These are phyloP conservation scores for Notolabrus celidotus DNA, from an alignment of 2,797 vertebrate species.

Conservation along the genomic window DNA sequence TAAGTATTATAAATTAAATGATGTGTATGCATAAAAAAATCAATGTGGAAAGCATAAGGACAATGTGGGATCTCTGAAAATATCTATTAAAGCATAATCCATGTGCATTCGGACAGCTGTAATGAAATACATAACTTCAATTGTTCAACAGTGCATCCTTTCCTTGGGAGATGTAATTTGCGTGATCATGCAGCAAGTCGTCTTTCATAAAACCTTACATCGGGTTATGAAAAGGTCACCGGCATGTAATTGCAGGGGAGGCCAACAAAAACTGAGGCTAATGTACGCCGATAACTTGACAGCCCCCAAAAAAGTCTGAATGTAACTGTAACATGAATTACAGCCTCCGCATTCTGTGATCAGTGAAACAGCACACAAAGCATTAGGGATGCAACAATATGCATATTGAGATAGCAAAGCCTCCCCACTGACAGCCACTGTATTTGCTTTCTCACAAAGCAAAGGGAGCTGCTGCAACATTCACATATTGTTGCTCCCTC, in stretches of 20 bases:
- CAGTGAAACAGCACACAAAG: slow-evolving; percentile 65
- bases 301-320: slow-evolving; percentile 54
- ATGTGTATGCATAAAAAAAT: slow-evolving; percentile 4
- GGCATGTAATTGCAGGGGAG: slow-evolving; percentile 50
- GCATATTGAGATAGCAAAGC: slow-evolving; percentile 61
- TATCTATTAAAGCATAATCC: not conserved
- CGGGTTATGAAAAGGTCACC: slow-evolving; percentile 47
- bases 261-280: slow-evolving; percentile 44
- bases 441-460: slow-evolving; percentile 53
- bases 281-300: slow-evolving; percentile 56
- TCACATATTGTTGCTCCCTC: slow-evolving; percentile 42
- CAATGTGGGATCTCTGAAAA: not conserved
- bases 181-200: slow-evolving; percentile 24
- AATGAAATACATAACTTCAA: slow-evolving; percentile 2
- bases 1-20: slow-evolving; percentile 17
- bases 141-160: slow-evolving; percentile 46
- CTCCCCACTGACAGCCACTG: slow-evolving; percentile 51
- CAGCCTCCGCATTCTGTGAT: slow-evolving; percentile 51
- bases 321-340: slow-evolving; percentile 64
- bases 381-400: slow-evolving; percentile 63
- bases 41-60: not conserved
- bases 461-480: slow-evolving; percentile 42
- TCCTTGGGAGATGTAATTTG: slow-evolving; percentile 27
- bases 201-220: slow-evolving; percentile 42
- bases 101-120: not conserved